Conservation (phyloP, 64 coral and sea anemone genomes). For the Montipora capricornis region DNA sequence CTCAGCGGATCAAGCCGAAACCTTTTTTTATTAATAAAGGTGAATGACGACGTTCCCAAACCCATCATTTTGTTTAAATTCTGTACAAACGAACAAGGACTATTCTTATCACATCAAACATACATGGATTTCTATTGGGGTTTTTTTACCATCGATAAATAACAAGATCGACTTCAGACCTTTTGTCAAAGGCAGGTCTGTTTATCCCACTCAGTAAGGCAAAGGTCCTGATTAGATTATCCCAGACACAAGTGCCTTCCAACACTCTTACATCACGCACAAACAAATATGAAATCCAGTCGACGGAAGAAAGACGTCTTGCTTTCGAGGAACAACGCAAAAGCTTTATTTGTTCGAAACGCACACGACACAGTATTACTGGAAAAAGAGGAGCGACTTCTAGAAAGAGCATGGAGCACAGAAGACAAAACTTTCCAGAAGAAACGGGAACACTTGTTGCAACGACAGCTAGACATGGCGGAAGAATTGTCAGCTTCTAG, state of each 20-base stretch:
- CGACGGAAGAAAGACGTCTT: neutral
- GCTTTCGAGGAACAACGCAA: neutral
- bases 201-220: neutral
- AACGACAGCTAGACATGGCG: neutral
- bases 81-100: too few relatives aligned
- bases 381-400: neutral
- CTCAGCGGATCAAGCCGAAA: too few relatives aligned
- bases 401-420: neutral
- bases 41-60: too few relatives aligned
- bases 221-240: neutral
- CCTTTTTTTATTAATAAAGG: too few relatives aligned
- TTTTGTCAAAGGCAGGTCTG: neutral
- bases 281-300: neutral
- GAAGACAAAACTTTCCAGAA: neutral
- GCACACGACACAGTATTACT: neutral
- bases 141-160: too few relatives aligned
- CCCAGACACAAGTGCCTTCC: neutral
- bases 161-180: too few relatives aligned
- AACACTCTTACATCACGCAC: neutral
- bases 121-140: too few relatives aligned
- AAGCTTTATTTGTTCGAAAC: neutral
- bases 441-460: neutral
- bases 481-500: neutral
- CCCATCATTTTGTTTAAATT: too few relatives aligned
- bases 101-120: too few relatives aligned